A percentile compares a stretch with the other conserved stretches of the same genome.
These are phyloP conservation scores for Datnioides undecimradiatus DNA, from an alignment of 2,113 vertebrate genomes.

Conservation along the genomic window DNA sequence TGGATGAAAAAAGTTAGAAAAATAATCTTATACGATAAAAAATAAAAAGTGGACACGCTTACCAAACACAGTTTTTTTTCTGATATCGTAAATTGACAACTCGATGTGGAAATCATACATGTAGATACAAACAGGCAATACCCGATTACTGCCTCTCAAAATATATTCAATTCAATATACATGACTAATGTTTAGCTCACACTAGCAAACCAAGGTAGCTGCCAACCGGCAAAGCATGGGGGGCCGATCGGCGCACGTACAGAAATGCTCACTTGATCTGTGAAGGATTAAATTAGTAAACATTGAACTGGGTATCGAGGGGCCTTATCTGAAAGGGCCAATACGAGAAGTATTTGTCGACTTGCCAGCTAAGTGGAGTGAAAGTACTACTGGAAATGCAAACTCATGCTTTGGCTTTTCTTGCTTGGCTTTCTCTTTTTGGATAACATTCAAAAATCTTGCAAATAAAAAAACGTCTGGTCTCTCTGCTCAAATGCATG, in stretches of 20 bases:
- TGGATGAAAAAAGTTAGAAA: slow-evolving; percentile 75
- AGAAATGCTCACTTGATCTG: slow-evolving; percentile 50
- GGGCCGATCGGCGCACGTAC: slow-evolving; percentile 35
- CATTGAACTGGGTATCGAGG: slow-evolving; percentile 54
- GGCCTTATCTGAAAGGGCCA: slow-evolving; percentile 53
- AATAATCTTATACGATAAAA: slow-evolving; percentile 71
- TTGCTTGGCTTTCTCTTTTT: slow-evolving; percentile 69
- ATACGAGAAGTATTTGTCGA: slow-evolving; percentile 48
- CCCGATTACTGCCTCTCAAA: slow-evolving; percentile 61
- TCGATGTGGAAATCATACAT: slow-evolving; percentile 66
- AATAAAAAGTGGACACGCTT: slow-evolving; percentile 66
- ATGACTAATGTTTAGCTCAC: slow-evolving; percentile 60
- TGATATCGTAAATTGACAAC: slow-evolving; percentile 61
- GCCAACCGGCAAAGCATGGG: slow-evolving; percentile 59
- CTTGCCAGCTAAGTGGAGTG: slow-evolving; percentile 53
- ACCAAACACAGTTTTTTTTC: slow-evolving; percentile 60
- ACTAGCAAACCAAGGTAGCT: slow-evolving; percentile 70
- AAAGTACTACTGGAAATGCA: slow-evolving; percentile 73
- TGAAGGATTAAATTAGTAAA: slow-evolving; percentile 68
- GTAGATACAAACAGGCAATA: slow-evolving; percentile 70
- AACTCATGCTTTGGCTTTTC: slow-evolving; percentile 84
- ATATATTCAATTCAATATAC: slow-evolving; percentile 77
- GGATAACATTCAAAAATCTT: slow-evolving; percentile 70
- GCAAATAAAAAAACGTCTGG: slow-evolving; percentile 28
- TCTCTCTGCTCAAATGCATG: slow-evolving; percentile 67